These are phyloP conservation scores for Dinocampus coccinellae DNA, from an alignment of 2,888 invertebrate genomes.

Conservation along the genomic window DNA sequence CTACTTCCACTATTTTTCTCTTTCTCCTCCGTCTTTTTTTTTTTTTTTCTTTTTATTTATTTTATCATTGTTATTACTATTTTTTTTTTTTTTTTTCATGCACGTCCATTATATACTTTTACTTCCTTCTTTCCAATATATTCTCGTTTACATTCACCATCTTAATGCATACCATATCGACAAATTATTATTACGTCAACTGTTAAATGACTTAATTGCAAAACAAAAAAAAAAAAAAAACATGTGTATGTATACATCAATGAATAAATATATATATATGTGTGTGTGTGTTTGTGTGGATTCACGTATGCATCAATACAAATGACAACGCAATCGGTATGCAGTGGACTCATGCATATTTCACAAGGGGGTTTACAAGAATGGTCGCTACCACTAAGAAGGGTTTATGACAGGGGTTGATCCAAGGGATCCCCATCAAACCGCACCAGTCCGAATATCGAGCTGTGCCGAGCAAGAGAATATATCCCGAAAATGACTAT, in stretches of 20 bases:
- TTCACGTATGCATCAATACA: constrained; percentile 55
- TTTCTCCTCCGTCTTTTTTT: constrained; percentile 9
- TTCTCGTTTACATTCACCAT: constrained; percentile 32
- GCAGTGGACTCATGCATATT: constrained; percentile 67
- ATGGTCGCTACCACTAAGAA: constrained; percentile 63
- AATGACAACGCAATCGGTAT: constrained; percentile 67
- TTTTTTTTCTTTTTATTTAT: constrained; percentile 20
- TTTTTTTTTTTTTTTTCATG: constrained; percentile 11
- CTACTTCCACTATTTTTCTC: constrained; percentile 11
- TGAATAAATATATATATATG: no score
- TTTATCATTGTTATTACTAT: no score
- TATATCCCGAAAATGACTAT: constrained; percentile 19
- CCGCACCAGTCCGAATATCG: constrained; percentile 65
- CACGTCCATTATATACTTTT: constrained; percentile 23
- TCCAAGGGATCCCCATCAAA: constrained; percentile 68
- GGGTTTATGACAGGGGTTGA: constrained; percentile 70
- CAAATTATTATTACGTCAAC: constrained; percentile 13
- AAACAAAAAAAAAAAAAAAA: constrained; percentile 12
- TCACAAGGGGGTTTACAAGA: constrained; percentile 56
- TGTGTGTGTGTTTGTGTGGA: no score
- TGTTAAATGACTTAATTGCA: constrained; percentile 1
- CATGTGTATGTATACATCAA: not conserved
- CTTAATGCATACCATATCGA: constrained; percentile 40
- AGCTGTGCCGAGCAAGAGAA: constrained; percentile 48
- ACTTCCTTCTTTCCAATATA: not conserved